Conservation (phyloP, 2,888 invertebrate genomes). For the Spilarctia lutea region DNA sequence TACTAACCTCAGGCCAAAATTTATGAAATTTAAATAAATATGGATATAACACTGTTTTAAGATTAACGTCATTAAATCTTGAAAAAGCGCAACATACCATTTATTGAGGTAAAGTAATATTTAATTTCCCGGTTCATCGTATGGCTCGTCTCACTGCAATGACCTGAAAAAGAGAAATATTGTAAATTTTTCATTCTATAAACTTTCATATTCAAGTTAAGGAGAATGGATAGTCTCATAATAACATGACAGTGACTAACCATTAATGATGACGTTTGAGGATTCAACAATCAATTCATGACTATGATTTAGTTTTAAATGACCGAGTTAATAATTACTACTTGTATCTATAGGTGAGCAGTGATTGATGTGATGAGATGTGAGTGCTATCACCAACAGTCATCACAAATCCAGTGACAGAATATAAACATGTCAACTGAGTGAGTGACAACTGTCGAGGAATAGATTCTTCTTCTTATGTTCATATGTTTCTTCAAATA, state of each 20-base stretch:
- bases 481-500: no score
- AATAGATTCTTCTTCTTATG: no score
- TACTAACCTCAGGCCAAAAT: no score
- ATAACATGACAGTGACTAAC: not conserved
- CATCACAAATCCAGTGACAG: conserved; percentile 34
- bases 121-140: not conserved
- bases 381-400: not conserved
- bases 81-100: no score
- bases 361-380: no score
- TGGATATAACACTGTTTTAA: no score
- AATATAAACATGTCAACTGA: conserved; percentile 21
- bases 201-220: not conserved
- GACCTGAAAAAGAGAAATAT: not conserved
- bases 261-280: not conserved
- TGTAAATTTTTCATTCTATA: not conserved
- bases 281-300: not conserved
- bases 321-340: no score
- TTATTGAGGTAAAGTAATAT: no score
- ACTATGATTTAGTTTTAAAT: not conserved
- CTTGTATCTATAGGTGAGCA: no score
- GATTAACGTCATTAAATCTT: no score
- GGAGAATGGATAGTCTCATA: not conserved
- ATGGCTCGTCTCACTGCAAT: not conserved
- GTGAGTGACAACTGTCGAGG: not conserved
- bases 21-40: no score